Evolutionary conservation across 2,113 vertebrate genomes (phyloP), one percentile per base, ranked within the genome.

Genomic region (Fulmarus glacialis): DNA sequence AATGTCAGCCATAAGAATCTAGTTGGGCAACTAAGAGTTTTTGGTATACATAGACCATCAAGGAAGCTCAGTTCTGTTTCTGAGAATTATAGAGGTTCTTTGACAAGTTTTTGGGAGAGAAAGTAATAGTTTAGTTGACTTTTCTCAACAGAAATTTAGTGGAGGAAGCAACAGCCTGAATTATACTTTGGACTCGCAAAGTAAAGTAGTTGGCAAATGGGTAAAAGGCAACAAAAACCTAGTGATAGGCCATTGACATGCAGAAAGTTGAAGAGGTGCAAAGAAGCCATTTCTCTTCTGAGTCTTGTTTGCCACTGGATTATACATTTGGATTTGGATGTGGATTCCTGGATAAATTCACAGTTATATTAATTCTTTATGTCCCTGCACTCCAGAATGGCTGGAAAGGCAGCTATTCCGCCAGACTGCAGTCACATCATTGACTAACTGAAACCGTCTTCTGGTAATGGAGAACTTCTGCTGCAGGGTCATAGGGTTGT

Each of bases 151-250:
- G 60, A 74, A 81, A 34, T 3, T 3, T 17, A 43, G 12, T 38
- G 77, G 52, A 73, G 32, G 32, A 77, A 64, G 43, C 15, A 67
- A 53, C 11, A 40, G 20, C 6, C 23, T 92, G 42, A 70, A 58
- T 74, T 15, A 19, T 80, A 40, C 29, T 77, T 55, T 16, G 15
- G 17, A 8, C 9, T 81, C 0, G 0, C 5, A 38, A 47, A 66
- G 27, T 43, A 34, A 36, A 62, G 15, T 24, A 40, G 27, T 20
- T 4, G 7, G 36, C 30, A 90, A 55, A 15, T 50, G 15, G 9
- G 8, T 71, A 26, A 58, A 75, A 89, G 38, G 55, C 42, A 84
- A 24, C 15, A 68, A 53, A 87, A 67, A 17, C 6, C 26, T 47
- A 26, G 3, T 30, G 10, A 2, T 52, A 43, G 32, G 15, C 30